A percentile compares a stretch with the other conserved stretches of the same genome.
These are phyloP conservation scores for Unio pictorum DNA, from an alignment of 2,888 invertebrate species.

Conservation along the genomic window DNA sequence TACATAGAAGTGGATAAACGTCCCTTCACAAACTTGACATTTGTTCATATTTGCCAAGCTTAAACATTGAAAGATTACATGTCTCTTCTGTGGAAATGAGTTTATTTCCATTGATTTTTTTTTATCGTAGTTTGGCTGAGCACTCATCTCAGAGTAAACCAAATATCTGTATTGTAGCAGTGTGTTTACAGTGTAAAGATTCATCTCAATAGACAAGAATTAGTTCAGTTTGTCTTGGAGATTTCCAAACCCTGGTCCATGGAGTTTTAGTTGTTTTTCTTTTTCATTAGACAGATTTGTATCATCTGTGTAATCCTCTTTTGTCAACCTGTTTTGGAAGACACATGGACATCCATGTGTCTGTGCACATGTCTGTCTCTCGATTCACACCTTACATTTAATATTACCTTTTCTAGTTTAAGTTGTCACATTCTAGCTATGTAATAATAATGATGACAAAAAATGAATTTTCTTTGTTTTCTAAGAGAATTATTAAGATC, in stretches of 20 bases:
- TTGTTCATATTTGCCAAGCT: constrained; percentile 10
- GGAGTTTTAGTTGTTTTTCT: not conserved
- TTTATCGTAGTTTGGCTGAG: constrained; percentile 4
- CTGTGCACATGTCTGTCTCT: no score
- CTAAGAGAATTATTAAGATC: no score
- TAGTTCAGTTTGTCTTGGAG: constrained; percentile 1
- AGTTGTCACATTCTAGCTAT: no score
- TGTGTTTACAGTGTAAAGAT: constrained; percentile 7
- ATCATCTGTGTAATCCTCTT: not conserved
- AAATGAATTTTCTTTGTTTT: no score
- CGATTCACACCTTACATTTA: no score
- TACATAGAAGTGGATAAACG: constrained; percentile 3
- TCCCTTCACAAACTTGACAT: constrained; percentile 9
- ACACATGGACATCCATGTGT: no score
- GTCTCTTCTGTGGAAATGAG: constrained; percentile 24
- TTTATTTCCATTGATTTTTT: constrained; percentile 21
- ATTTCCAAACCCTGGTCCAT: not conserved
- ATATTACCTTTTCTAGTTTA: no score
- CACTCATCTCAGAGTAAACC: not conserved
- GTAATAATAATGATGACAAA: no score
- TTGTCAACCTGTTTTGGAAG: no score
- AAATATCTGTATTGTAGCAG: constrained; percentile 4
- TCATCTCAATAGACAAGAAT: not conserved
- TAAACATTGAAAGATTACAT: constrained; percentile 25
- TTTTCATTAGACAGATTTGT: not conserved